These are phyloP conservation scores for Ceratothoa steindachneri DNA, from an alignment of 2,888 invertebrate genomes.

Conservation along the genomic window DNA sequence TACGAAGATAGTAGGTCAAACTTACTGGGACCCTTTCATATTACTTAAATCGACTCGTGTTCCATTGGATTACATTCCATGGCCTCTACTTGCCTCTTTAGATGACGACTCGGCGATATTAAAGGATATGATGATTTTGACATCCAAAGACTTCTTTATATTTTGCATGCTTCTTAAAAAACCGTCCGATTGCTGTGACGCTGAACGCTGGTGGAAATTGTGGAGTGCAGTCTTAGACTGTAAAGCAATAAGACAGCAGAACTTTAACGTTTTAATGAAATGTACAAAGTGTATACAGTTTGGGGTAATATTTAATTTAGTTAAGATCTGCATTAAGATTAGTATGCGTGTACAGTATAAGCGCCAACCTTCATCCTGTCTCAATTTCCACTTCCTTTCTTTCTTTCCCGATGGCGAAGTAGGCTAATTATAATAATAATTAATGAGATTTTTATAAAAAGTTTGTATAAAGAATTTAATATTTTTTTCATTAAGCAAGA, in stretches of 20 bases:
- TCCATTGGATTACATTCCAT: no score
- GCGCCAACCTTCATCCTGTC: slow-evolving; percentile 21
- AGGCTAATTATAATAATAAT: slow-evolving; percentile 33
- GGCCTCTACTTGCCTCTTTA: background rate
- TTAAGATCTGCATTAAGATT: background rate
- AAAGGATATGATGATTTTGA: background rate
- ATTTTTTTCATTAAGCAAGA: slow-evolving; percentile 47
- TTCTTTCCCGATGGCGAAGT: slow-evolving; percentile 36
- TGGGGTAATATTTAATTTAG: slow-evolving; percentile 16
- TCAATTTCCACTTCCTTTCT: slow-evolving; percentile 29
- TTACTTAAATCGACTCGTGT: no score
- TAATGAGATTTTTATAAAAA: slow-evolving; percentile 10
- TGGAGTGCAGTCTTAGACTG: background rate
- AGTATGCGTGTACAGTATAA: background rate
- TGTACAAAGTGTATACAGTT: slow-evolving; percentile 48
- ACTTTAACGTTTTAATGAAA: slow-evolving; percentile 15
- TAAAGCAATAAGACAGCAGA: background rate
- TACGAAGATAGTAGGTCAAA: no score
- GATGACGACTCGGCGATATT: background rate
- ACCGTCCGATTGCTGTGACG: background rate
- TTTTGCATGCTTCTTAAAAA: background rate
- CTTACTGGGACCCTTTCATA: no score
- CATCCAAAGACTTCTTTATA: background rate
- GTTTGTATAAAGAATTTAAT: slow-evolving; percentile 45
- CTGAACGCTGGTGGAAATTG: background rate